Conservation (phyloP, 2,888 invertebrate genomes). For the Drosophila infuscata region DNA sequence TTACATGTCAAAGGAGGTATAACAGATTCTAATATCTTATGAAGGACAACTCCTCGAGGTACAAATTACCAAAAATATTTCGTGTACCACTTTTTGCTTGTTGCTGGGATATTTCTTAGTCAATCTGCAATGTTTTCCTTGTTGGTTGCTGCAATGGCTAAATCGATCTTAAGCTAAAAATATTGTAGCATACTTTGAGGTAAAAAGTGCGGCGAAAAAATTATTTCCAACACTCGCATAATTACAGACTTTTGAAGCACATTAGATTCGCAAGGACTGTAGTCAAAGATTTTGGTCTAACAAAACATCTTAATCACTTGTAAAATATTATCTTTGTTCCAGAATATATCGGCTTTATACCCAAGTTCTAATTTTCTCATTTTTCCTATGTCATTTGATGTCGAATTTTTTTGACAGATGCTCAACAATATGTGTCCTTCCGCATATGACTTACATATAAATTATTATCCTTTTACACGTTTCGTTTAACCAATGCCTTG, state of each 20-base stretch:
- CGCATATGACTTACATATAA: not conserved
- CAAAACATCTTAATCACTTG: not conserved
- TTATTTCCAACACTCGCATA: not conserved
- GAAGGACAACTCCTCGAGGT: not conserved
- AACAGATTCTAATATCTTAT: not conserved
- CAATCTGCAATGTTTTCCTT: not conserved
- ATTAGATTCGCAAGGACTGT: not conserved
- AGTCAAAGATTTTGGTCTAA: not conserved
- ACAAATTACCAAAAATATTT: not conserved
- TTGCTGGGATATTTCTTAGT: not conserved
- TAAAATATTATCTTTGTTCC: not conserved
- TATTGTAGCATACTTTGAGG: not conserved
- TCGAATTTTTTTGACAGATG: too few relatives aligned
- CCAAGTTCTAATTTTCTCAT: not conserved
- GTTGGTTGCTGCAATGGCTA: not conserved
- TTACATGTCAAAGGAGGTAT: not conserved
- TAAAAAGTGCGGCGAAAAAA: fast-evolving
- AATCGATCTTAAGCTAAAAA: not conserved
- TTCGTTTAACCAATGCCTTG: not conserved
- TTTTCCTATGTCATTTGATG: too few relatives aligned
- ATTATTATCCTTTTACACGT: not conserved
- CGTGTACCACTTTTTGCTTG: not conserved
- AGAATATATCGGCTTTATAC: too few relatives aligned
- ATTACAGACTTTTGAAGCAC: not conserved
- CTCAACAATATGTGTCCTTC: not conserved